Evolutionary conservation across 1,140 invertebrate species (phyloP), one percentile per base, ranked within the genome.

Genomic region (Ruditapes philippinarum): DNA sequence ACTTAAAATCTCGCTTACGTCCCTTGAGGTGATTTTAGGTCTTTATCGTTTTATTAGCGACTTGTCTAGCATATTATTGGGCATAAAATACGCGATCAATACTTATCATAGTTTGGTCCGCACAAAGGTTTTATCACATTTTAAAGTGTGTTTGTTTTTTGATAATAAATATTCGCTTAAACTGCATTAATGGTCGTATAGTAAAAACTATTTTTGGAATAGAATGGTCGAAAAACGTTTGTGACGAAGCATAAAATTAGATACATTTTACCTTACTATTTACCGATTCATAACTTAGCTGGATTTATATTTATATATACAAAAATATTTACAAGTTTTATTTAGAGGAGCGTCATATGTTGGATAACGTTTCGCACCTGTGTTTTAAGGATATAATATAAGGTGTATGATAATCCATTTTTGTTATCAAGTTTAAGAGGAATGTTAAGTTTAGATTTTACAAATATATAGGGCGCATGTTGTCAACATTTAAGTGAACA

Each of bases 301-400:
- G 65, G 65, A 70, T 70, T 70, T 70, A 70, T 70, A 70, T 70
- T 70, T 70, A 70, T 70, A 17, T 70, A 70, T 38, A 70, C 65
- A 70, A 38, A 70, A 70, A 12, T 9, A 28, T 62, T 14, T 45
- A 45, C 42, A 62, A 62, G 1, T 7, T n/a, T 28, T 9, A 22
- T n/a, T 28, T 11, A 9, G 14, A 25, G 65, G 65, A 70, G n/a
- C 28, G 65, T 28, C 65, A 11, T 17, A 70, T 4, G n/a, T n/a
- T 3, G 33, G 33, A 14, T 38, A 70, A 65, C 25, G 38, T 70
- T 9, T 36, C 65, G 38, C 65, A 70, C 65, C 65, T 70, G 65
- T 70, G 65, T 70, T 70, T 36, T 38, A 70, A 38, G 28, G n/a
- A 38, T 38, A 11, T 38, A 5, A 70, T 38, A 70, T 25, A 12